Conservation (phyloP, 2,888 invertebrate genomes). For the Amphipyra berbera region DNA sequence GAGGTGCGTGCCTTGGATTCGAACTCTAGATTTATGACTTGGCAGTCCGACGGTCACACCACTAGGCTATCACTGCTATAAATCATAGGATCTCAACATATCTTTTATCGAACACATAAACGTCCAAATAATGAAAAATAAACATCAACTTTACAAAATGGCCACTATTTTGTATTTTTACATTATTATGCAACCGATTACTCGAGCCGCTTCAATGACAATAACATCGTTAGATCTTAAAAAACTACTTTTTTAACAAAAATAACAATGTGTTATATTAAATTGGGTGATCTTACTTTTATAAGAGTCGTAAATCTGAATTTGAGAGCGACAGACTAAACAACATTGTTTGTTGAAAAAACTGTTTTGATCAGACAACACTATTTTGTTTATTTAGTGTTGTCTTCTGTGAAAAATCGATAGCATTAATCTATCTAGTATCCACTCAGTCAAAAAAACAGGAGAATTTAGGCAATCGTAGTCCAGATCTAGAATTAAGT, state of each 20-base stretch:
- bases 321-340: conserved; percentile 15
- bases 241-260: conserved; percentile 2
- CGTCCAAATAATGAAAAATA: not conserved
- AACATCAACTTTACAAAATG: not conserved
- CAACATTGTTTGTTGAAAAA: conserved; percentile 13
- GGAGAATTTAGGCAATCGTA: too few relatives aligned
- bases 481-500: too few relatives aligned
- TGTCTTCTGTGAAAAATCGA: too few relatives aligned
- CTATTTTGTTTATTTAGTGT: too few relatives aligned
- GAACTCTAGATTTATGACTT: too few relatives aligned
- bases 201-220: not conserved
- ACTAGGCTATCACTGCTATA: too few relatives aligned
- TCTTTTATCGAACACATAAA: conserved; percentile 1
- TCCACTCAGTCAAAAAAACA: too few relatives aligned
- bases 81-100: not conserved
- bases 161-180: not conserved
- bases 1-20: too few relatives aligned
- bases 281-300: conserved; percentile 8
- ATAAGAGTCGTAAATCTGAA: conserved; percentile 9
- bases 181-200: not conserved
- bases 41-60: too few relatives aligned
- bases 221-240: conserved; percentile 3
- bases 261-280: conserved; percentile 8
- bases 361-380: not conserved
- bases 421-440: too few relatives aligned